Conservation (phyloP, 2,797 vertebrate species). For the Masticophis lateralis region DNA sequence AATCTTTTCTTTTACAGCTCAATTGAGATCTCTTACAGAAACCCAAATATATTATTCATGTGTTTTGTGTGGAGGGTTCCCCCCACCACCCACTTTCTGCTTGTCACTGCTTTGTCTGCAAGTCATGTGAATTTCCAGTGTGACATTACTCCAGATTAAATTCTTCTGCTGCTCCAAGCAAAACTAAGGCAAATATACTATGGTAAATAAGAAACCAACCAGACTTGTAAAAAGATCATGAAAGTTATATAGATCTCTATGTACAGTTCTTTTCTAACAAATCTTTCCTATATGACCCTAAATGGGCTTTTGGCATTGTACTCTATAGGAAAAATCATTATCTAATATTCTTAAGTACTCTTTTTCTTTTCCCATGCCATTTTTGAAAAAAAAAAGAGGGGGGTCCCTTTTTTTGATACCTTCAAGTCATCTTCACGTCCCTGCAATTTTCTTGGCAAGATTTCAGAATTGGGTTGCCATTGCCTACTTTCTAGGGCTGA, state of each 20-base stretch:
- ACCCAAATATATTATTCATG: neutral
- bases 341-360: neutral
- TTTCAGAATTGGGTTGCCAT: neutral
- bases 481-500: neutral
- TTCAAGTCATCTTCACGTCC: neutral
- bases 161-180: neutral
- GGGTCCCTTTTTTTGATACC: neutral
- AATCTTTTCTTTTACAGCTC: neutral
- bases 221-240: neutral
- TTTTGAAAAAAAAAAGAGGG: neutral
- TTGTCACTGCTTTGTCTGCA: neutral
- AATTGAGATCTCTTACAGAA: neutral
- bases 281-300: neutral
- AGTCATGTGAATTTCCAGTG: neutral
- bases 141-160: neutral
- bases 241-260: neutral
- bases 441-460: neutral
- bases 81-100: neutral
- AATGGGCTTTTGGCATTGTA: neutral
- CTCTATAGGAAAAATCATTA: neutral
- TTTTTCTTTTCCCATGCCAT: neutral
- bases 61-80: neutral
- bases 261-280: neutral
- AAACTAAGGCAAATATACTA: neutral
- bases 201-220: neutral